Base-by-base conservation (phyloP, 1,140 invertebrate genomes). In the Drosophila littoralis region DNA sequence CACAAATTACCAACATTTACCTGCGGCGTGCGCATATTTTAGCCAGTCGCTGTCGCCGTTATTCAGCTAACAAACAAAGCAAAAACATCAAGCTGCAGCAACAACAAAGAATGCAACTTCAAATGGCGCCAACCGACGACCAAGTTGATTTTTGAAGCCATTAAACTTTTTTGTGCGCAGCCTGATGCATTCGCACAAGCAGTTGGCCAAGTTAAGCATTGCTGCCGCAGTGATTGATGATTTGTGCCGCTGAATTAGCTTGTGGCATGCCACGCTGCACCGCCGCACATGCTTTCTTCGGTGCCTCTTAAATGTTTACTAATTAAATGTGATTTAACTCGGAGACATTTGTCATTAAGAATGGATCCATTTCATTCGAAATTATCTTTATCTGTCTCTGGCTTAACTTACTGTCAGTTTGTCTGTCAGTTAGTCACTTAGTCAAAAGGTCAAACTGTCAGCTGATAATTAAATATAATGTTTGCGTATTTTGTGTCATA, bases 1-100 rank as follows among this genome's bases (percentile, higher is more conserved):
- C 83, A 72, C 83, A 86, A 86, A 86, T 88, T 89, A 79, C 82
- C 82, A 68, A 79, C 82, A 85, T 81, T 86, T 85, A 80, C 72
- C 77, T 79, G 79, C 76, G 69, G 83, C 48, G 57, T 74, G 83
- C 76, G 83, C 83, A 88, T 86, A 88, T 77, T 86, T 86, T 82
- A 82, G 52, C 46, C 67, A 63, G 15, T 35, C 42, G 52, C 46
- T 51, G 42, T 60, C 45, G 59, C 57, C 48, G 40, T 70, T 78
- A 78, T 60, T 69, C 66, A 54, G 81, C 74, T 51, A 76, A 71
- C 66, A 48, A 36, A 42, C 36, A 33, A 36, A 15, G 32, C 40
- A 40, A 55, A 33, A 54, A 40, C 36, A 32, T 9, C 48, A 65
- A 65, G 13, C 10, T 7, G 17, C 36, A 58, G 38, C 12, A 51